These are phyloP conservation scores for Gastrophysa polygoni DNA, from an alignment of 2,888 invertebrate species.

Conservation along the genomic window DNA sequence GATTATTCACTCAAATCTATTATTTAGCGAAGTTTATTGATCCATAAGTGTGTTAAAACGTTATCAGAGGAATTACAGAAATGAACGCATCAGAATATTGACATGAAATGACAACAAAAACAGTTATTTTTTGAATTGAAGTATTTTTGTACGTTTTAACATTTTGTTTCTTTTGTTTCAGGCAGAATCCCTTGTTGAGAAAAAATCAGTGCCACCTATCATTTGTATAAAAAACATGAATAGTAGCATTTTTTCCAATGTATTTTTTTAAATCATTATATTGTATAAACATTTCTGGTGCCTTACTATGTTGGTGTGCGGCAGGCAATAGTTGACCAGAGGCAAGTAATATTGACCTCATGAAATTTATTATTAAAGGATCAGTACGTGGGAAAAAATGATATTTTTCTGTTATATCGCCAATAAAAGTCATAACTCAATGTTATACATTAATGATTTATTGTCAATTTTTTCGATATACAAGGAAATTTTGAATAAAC, in stretches of 20 bases:
- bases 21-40: too few species aligned
- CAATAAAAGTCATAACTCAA: conserved; percentile 54
- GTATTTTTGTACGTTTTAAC: too few species aligned
- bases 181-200: conserved; percentile 30
- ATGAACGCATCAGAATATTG: too few species aligned
- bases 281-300: conserved; percentile 58
- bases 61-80: too few species aligned
- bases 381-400: conserved; percentile 57
- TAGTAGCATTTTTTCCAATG: conserved; percentile 58
- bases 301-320: conserved; percentile 58
- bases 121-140: too few species aligned
- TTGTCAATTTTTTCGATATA: conserved; percentile 60
- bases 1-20: too few species aligned
- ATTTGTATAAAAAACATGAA: conserved; percentile 41
- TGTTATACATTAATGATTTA: conserved; percentile 58
- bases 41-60: too few species aligned
- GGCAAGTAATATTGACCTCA: conserved; percentile 44
- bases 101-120: too few species aligned
- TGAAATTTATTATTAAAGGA: conserved; percentile 42
- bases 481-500: conserved; percentile 53
- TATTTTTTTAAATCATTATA: conserved; percentile 44
- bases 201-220: conserved; percentile 57
- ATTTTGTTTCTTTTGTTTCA: conserved; percentile 36
- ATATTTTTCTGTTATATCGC: conserved; percentile 54
- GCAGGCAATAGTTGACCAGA: conserved; percentile 56